Evolutionary conservation across 2,113 vertebrate genomes (phyloP).

Genomic region (Marmota flaviventris): DNA sequence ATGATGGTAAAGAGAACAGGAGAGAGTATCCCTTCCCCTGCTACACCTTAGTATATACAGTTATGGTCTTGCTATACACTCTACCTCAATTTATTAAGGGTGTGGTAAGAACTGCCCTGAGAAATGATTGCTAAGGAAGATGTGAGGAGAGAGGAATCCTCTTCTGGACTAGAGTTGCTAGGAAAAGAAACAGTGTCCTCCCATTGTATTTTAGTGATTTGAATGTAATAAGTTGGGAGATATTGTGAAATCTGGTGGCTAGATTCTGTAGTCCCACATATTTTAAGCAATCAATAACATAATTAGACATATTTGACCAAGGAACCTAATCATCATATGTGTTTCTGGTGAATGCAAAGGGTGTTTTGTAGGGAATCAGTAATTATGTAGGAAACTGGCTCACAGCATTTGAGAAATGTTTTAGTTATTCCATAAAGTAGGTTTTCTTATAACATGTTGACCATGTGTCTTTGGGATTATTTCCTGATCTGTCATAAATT

Average conservation of each 20-base stretch:
- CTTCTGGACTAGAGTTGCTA: background rate
- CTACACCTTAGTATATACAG: fast-evolving
- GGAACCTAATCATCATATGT: background rate
- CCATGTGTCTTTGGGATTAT: background rate
- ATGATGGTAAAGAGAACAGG: fast-evolving
- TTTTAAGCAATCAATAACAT: background rate
- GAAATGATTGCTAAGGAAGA: background rate
- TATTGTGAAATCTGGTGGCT: background rate
- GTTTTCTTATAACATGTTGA: background rate
- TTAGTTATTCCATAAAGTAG: background rate
- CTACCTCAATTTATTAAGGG: background rate
- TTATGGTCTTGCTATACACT: background rate
- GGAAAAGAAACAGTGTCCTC: background rate
- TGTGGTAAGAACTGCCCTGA: background rate
- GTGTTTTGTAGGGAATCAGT: background rate
- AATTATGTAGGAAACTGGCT: background rate
- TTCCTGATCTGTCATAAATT: background rate
- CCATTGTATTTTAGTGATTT: background rate
- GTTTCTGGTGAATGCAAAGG: background rate
- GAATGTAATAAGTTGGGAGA: background rate
- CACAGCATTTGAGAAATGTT: background rate
- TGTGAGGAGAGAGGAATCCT: background rate
- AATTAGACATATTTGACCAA: background rate
- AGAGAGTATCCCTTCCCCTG: background rate
- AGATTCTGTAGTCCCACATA: background rate